These are phyloP conservation scores for Manacus vitellinus DNA, from an alignment of 2,113 vertebrate genomes.

Conservation along the genomic window DNA sequence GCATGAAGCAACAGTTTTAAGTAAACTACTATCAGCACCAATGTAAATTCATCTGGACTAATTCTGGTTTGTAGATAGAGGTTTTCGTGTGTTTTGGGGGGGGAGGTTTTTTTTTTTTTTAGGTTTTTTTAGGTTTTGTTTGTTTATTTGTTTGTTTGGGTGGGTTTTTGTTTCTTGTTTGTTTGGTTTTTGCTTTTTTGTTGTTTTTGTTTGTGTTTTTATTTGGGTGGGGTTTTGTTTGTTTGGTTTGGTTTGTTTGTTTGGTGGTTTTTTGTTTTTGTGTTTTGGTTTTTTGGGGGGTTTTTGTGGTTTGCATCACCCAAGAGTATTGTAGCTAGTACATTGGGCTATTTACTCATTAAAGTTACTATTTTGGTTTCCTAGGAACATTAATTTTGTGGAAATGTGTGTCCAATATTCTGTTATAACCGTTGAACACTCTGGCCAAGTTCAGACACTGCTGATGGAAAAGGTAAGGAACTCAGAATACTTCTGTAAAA, in stretches of 20 bases:
- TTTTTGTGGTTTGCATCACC: neutral
- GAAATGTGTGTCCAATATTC: neutral
- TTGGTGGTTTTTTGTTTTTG: too few species aligned
- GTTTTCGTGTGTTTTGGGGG: neutral
- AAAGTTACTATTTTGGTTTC: neutral
- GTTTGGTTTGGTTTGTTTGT: neutral
- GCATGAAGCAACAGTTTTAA: neutral
- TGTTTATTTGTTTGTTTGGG: too few species aligned
- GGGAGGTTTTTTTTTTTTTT: too few species aligned
- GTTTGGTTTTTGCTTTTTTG: neutral
- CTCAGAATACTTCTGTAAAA: neutral
- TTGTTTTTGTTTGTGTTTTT: too few species aligned
- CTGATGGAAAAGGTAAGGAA: neutral
- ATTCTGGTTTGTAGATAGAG: neutral
- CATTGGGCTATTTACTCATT: neutral
- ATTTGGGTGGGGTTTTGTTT: too few species aligned
- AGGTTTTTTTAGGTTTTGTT: too few species aligned
- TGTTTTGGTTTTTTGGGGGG: too few species aligned
- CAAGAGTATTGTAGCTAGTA: neutral
- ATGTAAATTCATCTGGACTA: neutral
- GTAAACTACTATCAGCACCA: neutral
- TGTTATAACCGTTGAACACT: neutral
- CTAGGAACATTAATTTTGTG: neutral
- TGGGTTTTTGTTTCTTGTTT: too few species aligned
- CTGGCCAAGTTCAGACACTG: neutral